Base-by-base conservation (phyloP, 2,888 invertebrate genomes). In the Nudaria mundana region DNA sequence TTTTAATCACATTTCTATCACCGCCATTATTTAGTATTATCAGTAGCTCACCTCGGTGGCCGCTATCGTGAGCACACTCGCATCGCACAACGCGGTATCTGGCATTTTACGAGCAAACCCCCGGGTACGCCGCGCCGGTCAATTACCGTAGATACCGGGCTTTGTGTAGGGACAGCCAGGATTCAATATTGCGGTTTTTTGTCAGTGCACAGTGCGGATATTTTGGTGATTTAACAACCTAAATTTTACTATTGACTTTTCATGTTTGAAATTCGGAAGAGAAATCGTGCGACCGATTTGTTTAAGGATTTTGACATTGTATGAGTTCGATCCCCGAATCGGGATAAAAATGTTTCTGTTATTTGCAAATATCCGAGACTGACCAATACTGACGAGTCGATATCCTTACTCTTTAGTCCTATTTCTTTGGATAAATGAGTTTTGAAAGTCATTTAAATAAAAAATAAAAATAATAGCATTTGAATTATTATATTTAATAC, bases 91-190 rank as follows among this genome's bases (percentile, higher is more conserved):
- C 65, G 45, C 50, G 44, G 66, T 75, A 75, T 76, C 76, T 63
- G 70, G 64, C 72, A 63, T 52, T 75, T 75, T 76, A 76, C 75
- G 76, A 75, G 61, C 67, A 51, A 48, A 52, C 58, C 43, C 51
- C 51, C 52, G 41, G 41, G 43, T 43, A 38, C 32, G 38, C 20
- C 53, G 48, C 54, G 40, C 56, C 56, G 60, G 65, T 68, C 73
- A 71, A 74, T 72, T 75, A 72, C 56, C 44, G 41, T 20, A 48
- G 57, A 58, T 58, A 57, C 45, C 44, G 33, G 34, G 56, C 57
- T 58, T 47, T 55, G 58, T 52, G 47, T 48, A 43, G 8, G 24
- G 39, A 40, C 34, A 34, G 30, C 7, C 30, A 30, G 40, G 40
- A 40, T 40, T 40, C 40, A 40, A 40, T 35, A 40, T 40, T 30